Evolutionary conservation across 2,797 vertebrate genomes (phyloP).

Genomic region (Tadarida brasiliensis): DNA sequence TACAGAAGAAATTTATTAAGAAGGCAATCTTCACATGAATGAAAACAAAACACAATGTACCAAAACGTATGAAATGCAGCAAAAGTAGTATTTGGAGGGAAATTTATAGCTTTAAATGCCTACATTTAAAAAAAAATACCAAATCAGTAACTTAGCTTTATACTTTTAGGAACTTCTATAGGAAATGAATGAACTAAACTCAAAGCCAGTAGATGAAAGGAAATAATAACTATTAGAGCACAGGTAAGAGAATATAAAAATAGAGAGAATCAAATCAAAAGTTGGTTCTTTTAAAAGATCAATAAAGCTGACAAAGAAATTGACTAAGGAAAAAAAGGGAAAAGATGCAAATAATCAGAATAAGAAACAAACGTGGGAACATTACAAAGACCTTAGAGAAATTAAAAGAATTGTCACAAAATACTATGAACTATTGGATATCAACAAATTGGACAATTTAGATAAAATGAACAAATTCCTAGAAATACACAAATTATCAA

Average conservation of each 20-base stretch:
- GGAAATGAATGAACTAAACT: slow-evolving; percentile 2
- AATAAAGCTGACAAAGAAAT: slow-evolving; percentile 35
- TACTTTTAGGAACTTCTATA: not conserved
- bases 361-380: not conserved
- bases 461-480: slow-evolving; percentile 24
- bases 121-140: not conserved
- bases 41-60: not conserved
- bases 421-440: not conserved
- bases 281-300: not conserved
- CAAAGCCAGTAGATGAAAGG: not conserved
- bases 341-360: not conserved
- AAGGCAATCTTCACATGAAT: not conserved
- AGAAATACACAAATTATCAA: slow-evolving; percentile 20
- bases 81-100: not conserved
- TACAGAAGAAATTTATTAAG: not conserved
- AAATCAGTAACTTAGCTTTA: not conserved
- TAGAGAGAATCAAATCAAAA: not conserved
- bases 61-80: not conserved
- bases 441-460: not conserved
- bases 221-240: not conserved
- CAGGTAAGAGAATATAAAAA: not conserved
- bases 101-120: not conserved
- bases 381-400: not conserved
- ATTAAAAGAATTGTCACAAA: not conserved
- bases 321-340: not conserved